phyloP scores from a whole-genome alignment of 2,888 invertebrate genomes.

The Oxystoma pomonae region DNA sequence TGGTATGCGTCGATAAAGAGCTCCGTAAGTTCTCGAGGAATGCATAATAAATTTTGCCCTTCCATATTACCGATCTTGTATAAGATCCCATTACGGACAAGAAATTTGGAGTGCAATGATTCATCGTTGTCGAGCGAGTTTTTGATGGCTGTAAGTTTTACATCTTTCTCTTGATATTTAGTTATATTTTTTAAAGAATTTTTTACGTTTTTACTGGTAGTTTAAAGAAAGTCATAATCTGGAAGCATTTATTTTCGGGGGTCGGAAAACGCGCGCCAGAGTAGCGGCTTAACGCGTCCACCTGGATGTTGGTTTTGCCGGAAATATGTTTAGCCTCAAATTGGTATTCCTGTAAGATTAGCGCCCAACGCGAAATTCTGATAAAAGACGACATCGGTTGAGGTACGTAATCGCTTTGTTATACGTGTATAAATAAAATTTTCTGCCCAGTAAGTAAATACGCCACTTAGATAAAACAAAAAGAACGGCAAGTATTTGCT shows the following conservation, averaged over 20 bases:
- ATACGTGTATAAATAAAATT: constrained; percentile 30
- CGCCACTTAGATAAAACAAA: constrained; percentile 29
- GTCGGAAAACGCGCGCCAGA: constrained; percentile 14
- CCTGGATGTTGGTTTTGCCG: constrained; percentile 30
- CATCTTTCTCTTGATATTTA: background rate
- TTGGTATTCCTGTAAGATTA: constrained; percentile 28
- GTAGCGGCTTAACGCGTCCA: constrained; percentile 33
- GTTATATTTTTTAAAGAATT: background rate
- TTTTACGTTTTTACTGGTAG: too few relatives aligned
- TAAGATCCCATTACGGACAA: background rate
- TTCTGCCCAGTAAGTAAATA: constrained; percentile 25
- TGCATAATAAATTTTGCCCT: constrained; percentile 5
- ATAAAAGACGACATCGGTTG: constrained; percentile 27
- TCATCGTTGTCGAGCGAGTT: background rate
- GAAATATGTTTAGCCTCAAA: constrained; percentile 27
- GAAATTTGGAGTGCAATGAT: background rate
- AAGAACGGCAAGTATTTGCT: constrained; percentile 30
- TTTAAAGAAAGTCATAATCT: background rate
- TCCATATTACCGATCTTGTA: too few relatives aligned
- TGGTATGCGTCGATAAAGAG: constrained; percentile 10
- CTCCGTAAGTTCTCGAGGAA: constrained; percentile 1
- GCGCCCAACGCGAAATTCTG: constrained; percentile 30
- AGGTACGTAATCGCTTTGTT: constrained; percentile 31
- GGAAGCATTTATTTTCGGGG: constrained; percentile 10
- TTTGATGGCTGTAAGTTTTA: background rate